Conservation (phyloP, 2,113 vertebrate genomes). For the Ptychochromis oligacanthus region DNA sequence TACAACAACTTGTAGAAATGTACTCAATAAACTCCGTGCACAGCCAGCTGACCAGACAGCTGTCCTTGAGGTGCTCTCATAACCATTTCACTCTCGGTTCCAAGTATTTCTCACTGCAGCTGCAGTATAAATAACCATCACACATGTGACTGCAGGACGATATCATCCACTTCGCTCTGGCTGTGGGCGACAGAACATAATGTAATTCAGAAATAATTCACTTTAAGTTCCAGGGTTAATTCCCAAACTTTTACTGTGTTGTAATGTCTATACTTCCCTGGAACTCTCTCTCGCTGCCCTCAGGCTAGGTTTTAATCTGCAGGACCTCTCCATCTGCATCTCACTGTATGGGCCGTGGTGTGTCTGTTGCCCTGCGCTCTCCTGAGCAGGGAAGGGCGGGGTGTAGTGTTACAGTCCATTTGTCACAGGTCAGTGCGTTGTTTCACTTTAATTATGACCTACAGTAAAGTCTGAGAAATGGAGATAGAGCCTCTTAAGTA, state of each 20-base stretch:
- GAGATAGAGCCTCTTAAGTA: slow-evolving; percentile 34
- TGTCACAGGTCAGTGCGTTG: slow-evolving; percentile 77
- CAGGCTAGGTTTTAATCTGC: slow-evolving; percentile 38
- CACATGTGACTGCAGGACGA: slow-evolving; percentile 34
- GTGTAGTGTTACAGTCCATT: slow-evolving; percentile 73
- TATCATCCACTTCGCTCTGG: slow-evolving; percentile 36
- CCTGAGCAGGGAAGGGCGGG: not conserved
- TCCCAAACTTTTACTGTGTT: slow-evolving; percentile 15
- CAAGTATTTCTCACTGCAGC: slow-evolving; percentile 51
- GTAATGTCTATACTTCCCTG: slow-evolving; percentile 29
- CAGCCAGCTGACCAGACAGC: slow-evolving; percentile 34
- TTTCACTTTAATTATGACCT: slow-evolving; percentile 76
- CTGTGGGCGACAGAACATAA: slow-evolving; percentile 34
- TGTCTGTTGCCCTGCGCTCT: not conserved
- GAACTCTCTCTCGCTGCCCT: slow-evolving; percentile 36
- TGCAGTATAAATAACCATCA: slow-evolving; percentile 55
- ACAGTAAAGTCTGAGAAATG: slow-evolving; percentile 55
- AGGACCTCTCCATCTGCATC: slow-evolving; percentile 38
- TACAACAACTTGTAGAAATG: not conserved
- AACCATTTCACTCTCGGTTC: slow-evolving; percentile 47
- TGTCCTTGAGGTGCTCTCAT: slow-evolving; percentile 41
- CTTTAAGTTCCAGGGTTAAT: slow-evolving; percentile 34
- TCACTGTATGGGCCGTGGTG: slow-evolving; percentile 10
- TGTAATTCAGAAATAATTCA: slow-evolving; percentile 43
- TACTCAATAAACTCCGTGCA: slow-evolving; percentile 8